Evolutionary conservation across 2,888 invertebrate species (phyloP), one percentile per base, ranked within the genome.

Genomic region (Brenthis hecate): DNA sequence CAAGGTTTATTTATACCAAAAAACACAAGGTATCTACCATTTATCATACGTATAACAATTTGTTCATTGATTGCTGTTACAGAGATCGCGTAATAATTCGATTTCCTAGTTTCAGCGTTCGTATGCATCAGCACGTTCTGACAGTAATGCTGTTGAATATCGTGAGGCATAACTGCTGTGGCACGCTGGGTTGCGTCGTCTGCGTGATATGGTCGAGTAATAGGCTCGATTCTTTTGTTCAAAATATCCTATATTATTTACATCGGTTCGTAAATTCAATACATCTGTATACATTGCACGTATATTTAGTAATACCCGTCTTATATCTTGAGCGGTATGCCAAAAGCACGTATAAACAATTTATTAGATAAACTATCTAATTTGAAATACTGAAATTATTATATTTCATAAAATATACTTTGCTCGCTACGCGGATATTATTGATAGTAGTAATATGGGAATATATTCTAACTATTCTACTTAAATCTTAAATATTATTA

Each of bases 91-190:
- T 58, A 51, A 68, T 70, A 65, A 65, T 68, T 57, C 62, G 43
- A 62, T 68, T 65, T 65, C 68, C 48, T 36, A 61, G 68, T 71
- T 62, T 60, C 71, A 72, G 76, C 74, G 70, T 74, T 76, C 70
- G 74, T 79, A 86, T 88, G 89, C 87, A 82, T 84, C 85, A 83
- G 85, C 88, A 89, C 86, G 87, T 84, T 74, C 78, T 79, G 76
- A 76, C 80, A 77, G 85, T 85, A 83, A 83, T 80, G 81, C 81
- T 78, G 85, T 82, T 81, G 85, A 84, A 86, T 83, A 84, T 81
- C 80, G 78, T 78, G 77, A 76, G 67, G 78, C 83, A 81, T 82
- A 81, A 82, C 83, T 80, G 74, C 66, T 73, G 72, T 70, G 65
- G 75, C 68, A 74, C 54, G 65, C 71, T 75, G 72, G 77, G 77